Evolutionary conservation across 2,797 vertebrate species (phyloP), one percentile per base, ranked within the genome.

Genomic region (Acanthurus lineatus): DNA sequence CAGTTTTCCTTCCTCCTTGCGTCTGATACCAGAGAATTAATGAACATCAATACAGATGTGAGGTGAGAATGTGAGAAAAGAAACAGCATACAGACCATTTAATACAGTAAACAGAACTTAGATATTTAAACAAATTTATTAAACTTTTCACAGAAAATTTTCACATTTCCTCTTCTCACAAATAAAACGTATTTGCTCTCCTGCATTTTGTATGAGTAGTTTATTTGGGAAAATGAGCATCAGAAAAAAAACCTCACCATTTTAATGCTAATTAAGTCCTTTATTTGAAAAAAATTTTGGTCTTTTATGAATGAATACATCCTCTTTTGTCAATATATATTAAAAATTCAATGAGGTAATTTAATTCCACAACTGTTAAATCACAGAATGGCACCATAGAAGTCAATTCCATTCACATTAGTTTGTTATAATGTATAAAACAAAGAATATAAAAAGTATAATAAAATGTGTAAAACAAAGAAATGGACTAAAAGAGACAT

Each of bases 271-370:
- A 64, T 38, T 0, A 20, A 49, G 22, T 54, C 0, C 22, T 86
- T 90, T 89, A 86, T 81, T 84, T 75, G 10, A 16, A 48, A 53
- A 32, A 4, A 49, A 7, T 6, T 54, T 42, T 0, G 10, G 6
- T 53, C 10, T 67, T 35, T 56, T 10, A 48, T 7, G 1, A 17
- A 70, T 28, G 0, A 5, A 66, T 25, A 67, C 40, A 59, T 56
- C 25, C 6, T 44, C 10, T 42, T 58, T 59, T 16, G 49, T 67
- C 42, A 64, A 8, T 19, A 76, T 15, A 60, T 49, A 77, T 60
- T 2, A 61, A 14, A 60, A 32, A 64, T 10, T 9, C 1, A 54
- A 9, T 16, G 8, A 65, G 5, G 17, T 22, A 2, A 58, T 63
- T 71, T 20, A 1, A 65, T 73, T 52, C 22, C 44, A 11, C 22